phyloP scores from a whole-genome alignment of 2,113 vertebrate species.

The Irena cyanogastra region DNA sequence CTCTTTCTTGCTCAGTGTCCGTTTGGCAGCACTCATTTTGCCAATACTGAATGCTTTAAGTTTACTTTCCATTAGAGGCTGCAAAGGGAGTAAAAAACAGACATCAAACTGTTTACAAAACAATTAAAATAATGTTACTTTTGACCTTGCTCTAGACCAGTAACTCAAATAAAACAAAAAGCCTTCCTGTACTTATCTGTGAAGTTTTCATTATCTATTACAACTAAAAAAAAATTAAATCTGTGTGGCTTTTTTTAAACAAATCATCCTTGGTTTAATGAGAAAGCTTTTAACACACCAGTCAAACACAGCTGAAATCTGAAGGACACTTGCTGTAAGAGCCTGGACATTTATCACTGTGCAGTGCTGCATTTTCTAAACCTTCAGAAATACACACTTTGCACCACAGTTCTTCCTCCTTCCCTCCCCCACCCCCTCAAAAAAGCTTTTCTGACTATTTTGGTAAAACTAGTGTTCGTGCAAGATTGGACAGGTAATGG shows the following conservation, averaged over 20 bases:
- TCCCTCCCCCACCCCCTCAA: not conserved
- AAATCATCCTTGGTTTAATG: not conserved
- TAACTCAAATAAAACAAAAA: not conserved
- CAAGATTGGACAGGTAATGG: not conserved
- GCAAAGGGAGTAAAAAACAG: slow-evolving; percentile 6
- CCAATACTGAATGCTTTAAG: slow-evolving; percentile 96
- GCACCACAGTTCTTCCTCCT: not conserved
- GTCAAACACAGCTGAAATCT: not conserved
- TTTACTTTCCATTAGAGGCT: slow-evolving; percentile 94
- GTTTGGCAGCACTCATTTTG: slow-evolving; percentile 93
- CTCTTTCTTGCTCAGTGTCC: slow-evolving; percentile 96
- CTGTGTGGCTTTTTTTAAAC: not conserved
- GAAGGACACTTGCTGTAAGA: not conserved
- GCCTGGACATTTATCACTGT: not conserved
- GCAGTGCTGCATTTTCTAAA: not conserved
- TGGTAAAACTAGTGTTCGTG: not conserved
- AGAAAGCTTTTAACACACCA: not conserved
- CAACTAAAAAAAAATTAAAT: not conserved
- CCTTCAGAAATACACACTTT: not conserved
- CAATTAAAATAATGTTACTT: not conserved
- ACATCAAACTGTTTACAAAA: not conserved
- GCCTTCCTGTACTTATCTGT: not conserved
- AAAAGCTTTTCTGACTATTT: not conserved
- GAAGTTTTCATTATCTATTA: not conserved
- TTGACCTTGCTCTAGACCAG: not conserved